Base-by-base conservation (phyloP, 1,140 invertebrate species). In the Heliconius hewitsoni region DNA sequence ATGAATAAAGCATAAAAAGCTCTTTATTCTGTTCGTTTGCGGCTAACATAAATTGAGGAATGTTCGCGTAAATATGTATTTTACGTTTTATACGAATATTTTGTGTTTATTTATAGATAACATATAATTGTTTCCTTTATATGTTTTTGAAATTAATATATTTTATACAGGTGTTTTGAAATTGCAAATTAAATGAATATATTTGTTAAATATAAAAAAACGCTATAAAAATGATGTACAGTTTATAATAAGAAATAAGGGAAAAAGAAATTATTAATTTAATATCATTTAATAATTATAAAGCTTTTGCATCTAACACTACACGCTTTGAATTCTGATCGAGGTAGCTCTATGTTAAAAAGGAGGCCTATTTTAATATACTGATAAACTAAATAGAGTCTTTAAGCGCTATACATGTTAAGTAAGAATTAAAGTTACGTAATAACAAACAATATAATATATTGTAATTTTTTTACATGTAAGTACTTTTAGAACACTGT, bases 1-100 rank as follows among this genome's bases (percentile, higher is more conserved):
- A 66, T 66, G 60, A 66, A 66, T 66, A 16, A 66, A 66, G 60
- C 23, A 66, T 66, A 66, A 66, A 66, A 66, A 66, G 60, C 60
- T 66, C 23, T 66, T 66, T 66, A 66, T 27, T 30, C 60, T 66
- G 60, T 66, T 66, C 60, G 30, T 66, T 66, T 66, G 60, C 23
- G 60, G 60, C 60, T 66, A 27, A 66, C 60, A 30, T 66, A 27
- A n/a, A 27, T 66, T 66, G 60, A 11, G 27, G 60, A 13, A 30
- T 66, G 23, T 66, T 66, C 60, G 11, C 60, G 23, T 66, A 66
- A 57, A 66, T 66, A 66, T 66, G 23, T 66, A 66, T 66, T 13
- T 66, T 66, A 66, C 57, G 57, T 27, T 5, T 66, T 66, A 46
- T 46, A 46, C 42, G 4, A 46, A 46, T 46, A 66, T 66, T 66